Percentiles rank a stretch among this genome's conserved stretches.
These are phyloP conservation scores for Zophobas morio DNA, from an alignment of 1,140 invertebrate genomes.

Conservation along the genomic window DNA sequence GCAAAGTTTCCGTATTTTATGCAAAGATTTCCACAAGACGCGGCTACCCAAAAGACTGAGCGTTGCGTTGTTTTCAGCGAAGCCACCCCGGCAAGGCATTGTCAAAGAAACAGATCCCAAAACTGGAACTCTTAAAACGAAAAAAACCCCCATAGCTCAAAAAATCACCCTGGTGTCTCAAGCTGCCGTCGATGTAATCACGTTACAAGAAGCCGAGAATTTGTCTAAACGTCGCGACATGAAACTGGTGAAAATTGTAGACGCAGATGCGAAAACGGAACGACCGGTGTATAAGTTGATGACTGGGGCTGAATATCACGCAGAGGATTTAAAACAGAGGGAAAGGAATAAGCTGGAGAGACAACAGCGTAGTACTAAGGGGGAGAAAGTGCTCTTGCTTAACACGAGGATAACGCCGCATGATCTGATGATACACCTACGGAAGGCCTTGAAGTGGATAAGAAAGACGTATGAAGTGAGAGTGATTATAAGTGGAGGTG, in stretches of 20 bases:
- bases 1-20: constrained; percentile 14
- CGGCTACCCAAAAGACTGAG: neutral
- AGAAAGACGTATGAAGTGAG: constrained; percentile 75
- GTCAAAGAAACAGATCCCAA: constrained; percentile 17
- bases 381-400: constrained; percentile 74
- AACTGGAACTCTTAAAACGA: constrained; percentile 51
- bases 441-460: constrained; percentile 76
- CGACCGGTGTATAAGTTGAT: constrained; percentile 75
- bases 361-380: constrained; percentile 65
- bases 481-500: constrained; percentile 72
- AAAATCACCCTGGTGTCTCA: constrained; percentile 64
- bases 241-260: constrained; percentile 76
- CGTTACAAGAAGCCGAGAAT: constrained; percentile 73
- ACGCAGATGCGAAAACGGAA: constrained; percentile 74
- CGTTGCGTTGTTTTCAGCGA: constrained; percentile 8
- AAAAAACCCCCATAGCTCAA: constrained; percentile 59
- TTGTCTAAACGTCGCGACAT: constrained; percentile 75
- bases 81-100: neutral
- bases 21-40: neutral
- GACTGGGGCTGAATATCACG: constrained; percentile 64
- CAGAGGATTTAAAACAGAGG: constrained; percentile 66
- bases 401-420: constrained; percentile 75
- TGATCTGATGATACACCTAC: constrained; percentile 75
- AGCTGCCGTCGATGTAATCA: constrained; percentile 60
- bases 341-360: constrained; percentile 60